Percentiles rank a stretch among this genome's conserved stretches.
phyloP scores from a whole-genome alignment of 2,113 vertebrate genomes.

The Polypterus senegalus region DNA sequence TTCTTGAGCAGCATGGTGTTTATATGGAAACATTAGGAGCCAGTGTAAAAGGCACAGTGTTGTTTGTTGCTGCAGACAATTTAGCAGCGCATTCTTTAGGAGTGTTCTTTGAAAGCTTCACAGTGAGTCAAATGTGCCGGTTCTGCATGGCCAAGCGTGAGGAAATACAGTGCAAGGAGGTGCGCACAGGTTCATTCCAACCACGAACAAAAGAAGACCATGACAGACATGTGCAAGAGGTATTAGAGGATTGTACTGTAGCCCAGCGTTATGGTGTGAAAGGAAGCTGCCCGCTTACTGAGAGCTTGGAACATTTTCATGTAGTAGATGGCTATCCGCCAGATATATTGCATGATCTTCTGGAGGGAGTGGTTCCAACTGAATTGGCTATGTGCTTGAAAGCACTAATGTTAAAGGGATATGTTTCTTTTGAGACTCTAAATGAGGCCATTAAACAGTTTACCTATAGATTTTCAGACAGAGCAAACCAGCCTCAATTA shows the following conservation, averaged over 20 bases:
- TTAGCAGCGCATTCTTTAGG: slow-evolving; percentile 7
- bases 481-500: slow-evolving; percentile 10
- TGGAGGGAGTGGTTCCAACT: slow-evolving; percentile 11
- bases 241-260: not conserved
- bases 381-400: slow-evolving; percentile 3
- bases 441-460: slow-evolving; percentile 15
- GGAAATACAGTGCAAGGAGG: slow-evolving; percentile 9
- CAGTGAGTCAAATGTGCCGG: not conserved
- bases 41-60: slow-evolving; percentile 3
- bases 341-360: slow-evolving; percentile 21
- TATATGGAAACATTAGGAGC: slow-evolving; percentile 8
- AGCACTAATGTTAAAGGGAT: slow-evolving; percentile 12
- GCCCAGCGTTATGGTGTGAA: slow-evolving; percentile 3
- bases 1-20: slow-evolving; percentile 9
- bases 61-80: slow-evolving; percentile 9
- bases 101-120: slow-evolving; percentile 9
- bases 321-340: slow-evolving; percentile 11
- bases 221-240: slow-evolving; percentile 12
- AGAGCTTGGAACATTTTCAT: slow-evolving; percentile 12
- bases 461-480: slow-evolving; percentile 9
- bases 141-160: slow-evolving; percentile 6
- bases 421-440: not conserved
- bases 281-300: not conserved
- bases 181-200: slow-evolving; percentile 1
- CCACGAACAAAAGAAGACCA: slow-evolving; percentile 7